Conservation (phyloP, 2,797 vertebrate genomes). For the Lophotriccus pileatus region DNA sequence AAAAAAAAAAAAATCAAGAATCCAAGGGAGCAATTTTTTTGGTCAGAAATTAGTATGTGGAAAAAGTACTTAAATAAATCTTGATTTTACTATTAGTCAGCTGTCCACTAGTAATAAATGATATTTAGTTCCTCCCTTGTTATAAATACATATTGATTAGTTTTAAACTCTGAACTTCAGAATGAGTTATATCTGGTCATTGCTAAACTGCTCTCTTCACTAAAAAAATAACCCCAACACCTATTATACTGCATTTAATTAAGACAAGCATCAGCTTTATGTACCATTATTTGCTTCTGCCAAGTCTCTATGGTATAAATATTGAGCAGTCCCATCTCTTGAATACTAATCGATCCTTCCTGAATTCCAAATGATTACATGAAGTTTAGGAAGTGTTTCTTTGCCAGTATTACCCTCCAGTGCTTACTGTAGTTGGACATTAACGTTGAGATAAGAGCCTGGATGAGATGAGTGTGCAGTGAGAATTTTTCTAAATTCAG, state of each 20-base stretch:
- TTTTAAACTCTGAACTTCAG: conserved; percentile 79
- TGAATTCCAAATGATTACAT: conserved; percentile 83
- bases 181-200: conserved; percentile 80
- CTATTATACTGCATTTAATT: conserved; percentile 87
- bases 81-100: conserved; percentile 40
- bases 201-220: conserved; percentile 78
- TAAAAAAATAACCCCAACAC: conserved; percentile 64
- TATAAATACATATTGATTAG: conserved; percentile 85
- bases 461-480: conserved; percentile 61
- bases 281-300: conserved; percentile 80
- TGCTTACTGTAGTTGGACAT: conserved; percentile 64
- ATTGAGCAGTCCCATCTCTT: conserved; percentile 77
- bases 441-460: conserved; percentile 67
- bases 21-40: conserved; percentile 28
- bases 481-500: conserved; percentile 78
- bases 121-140: conserved; percentile 58
- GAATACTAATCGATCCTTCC: conserved; percentile 84
- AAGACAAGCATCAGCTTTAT: conserved; percentile 82
- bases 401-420: conserved; percentile 60
- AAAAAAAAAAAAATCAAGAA: neutral
- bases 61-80: conserved; percentile 60
- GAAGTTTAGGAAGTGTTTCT: conserved; percentile 84
- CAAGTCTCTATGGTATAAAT: conserved; percentile 81
- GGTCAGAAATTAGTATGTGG: neutral
- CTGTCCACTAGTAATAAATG: conserved; percentile 63